Evolutionary conservation across 1,140 invertebrate species (phyloP), one percentile per base, ranked within the genome.

Genomic region (Bombus sibiricus): DNA sequence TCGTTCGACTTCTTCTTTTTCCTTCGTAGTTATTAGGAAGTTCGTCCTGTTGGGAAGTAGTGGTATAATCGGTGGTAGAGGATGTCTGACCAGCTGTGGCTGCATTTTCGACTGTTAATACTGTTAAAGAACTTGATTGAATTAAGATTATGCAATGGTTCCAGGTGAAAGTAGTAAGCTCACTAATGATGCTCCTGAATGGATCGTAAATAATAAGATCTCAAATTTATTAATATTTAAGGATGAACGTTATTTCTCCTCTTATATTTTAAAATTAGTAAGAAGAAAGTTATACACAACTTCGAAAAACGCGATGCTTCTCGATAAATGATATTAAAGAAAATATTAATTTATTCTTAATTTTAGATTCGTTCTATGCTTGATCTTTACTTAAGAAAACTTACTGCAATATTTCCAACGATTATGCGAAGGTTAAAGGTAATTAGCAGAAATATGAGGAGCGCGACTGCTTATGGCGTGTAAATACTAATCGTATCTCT

Each of bases 21-120:
- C 10, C 18, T 64, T 62, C 57, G 34, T 71, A 43, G 62, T 68
- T 57, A 47, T 84, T 84, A 72, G 68, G 39, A 59, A 71, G 83
- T 80, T 72, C 77, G 25, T n/a, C 66, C 53, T 64, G 83, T 80
- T 73, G 57, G 57, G 43, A 80, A 80, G 83, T 62, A 73, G 59
- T 69, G 83, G 72, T 59, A 59, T 69, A 83, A 76, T 57, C 32
- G 66, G 62, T 18, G 37, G 64, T 79, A 64, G 81, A 69, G 28
- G 34, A 83, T 64, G 74, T 68, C 66, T 66, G 66, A n/a, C 76
- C 83, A 84, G 83, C 76, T 84, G 83, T 43, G 76, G 37, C 83
- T 39, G 53, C 69, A 72, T 71, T 78, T 68, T 78, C 53, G 53
- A 84, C 78, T 43, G 53, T 37, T 79, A 34, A 47, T 62, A 72